Conservation (phyloP, 2,888 invertebrate genomes). For the Cryptus viduatorius region DNA sequence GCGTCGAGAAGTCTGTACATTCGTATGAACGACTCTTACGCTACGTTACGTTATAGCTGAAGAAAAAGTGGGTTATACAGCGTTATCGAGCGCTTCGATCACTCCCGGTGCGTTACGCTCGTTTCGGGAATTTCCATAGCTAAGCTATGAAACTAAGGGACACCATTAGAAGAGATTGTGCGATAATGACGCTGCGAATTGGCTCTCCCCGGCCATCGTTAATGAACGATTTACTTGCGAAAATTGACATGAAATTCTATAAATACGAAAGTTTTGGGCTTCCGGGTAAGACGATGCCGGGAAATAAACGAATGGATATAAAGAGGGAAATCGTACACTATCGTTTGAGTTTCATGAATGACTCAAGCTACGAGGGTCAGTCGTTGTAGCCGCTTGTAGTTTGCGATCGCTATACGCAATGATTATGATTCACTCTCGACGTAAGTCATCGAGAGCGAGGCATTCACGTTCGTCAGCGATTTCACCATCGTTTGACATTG, state of each 20-base stretch:
- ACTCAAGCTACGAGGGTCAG: conserved; percentile 65
- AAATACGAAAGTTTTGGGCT: not conserved
- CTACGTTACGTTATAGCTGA: conserved; percentile 18
- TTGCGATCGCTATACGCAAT: conserved; percentile 53
- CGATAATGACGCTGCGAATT: conserved; percentile 22
- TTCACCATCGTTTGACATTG: conserved; percentile 70
- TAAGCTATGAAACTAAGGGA: not conserved
- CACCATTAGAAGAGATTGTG: conserved; percentile 39
- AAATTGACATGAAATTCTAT: conserved; percentile 2
- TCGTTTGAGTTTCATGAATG: conserved; percentile 68
- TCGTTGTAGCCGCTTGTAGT: conserved; percentile 29
- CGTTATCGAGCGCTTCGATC: conserved; percentile 62
- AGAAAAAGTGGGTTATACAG: conserved; percentile 66
- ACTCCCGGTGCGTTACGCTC: conserved; percentile 33
- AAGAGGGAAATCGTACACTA: conserved; percentile 51
- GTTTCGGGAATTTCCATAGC: conserved; percentile 47
- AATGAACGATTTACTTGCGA: conserved; percentile 4
- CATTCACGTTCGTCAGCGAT: conserved; percentile 70
- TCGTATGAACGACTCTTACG: conserved; percentile 26
- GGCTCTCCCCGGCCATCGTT: conserved; percentile 1
- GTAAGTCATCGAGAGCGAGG: conserved; percentile 59
- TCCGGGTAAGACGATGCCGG: conserved; percentile 12
- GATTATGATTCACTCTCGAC: conserved; percentile 66
- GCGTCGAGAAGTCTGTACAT: not conserved
- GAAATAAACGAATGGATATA: not conserved